Base-by-base conservation (phyloP, 1,140 invertebrate species). In the Panagrolaimus sp. region DNA sequence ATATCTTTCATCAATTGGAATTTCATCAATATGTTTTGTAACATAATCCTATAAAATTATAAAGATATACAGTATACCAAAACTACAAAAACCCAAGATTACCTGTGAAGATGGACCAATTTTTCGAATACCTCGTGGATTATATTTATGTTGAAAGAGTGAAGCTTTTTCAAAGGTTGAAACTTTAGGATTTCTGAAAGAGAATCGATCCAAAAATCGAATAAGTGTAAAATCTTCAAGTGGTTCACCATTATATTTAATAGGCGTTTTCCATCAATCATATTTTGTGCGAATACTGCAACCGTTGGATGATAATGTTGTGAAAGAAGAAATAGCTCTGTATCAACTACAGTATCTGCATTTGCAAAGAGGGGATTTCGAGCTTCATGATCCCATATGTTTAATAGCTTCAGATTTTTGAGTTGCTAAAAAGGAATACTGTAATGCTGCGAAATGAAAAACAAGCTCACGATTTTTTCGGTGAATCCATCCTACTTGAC, bases 171-270 rank as follows among this genome's bases (percentile, higher is more conserved):
- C 9, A 23, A 13, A 27, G 13, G 20, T 16, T 48, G 61, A 71
- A 73, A 48, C 81, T 68, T 97, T 97, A 0, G 94, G 92, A 86
- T 98, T 98, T 83, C 93, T 92, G 79, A 92, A 97, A 1, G 92
- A 91, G 84, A 96, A 97, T 67, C 93, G 87, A 81, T 98, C 93
- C 11, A 97, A 84, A 81, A 97, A 98, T 69, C 91, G 86, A 27
- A 92, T 89, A 0, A 92, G 83, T 0, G 90, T 90, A 79, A 96
- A 93, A 85, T 98, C 94, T 79, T 91, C 88, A 0, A 97, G 83
- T 0, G 94, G 93, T 86, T 98, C 92, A 0, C 95, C 93, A 65
- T 88, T 87, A 80, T 97, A 97, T 27, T 88, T 86, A 44, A 96
- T 42, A 43, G 31, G 63, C n/a, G n/a, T 46, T 23, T 83, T 88